Evolutionary conservation across 2,888 invertebrate species (phyloP), one percentile per base, ranked within the genome.

Genomic region (Galerucella pusilla): DNA sequence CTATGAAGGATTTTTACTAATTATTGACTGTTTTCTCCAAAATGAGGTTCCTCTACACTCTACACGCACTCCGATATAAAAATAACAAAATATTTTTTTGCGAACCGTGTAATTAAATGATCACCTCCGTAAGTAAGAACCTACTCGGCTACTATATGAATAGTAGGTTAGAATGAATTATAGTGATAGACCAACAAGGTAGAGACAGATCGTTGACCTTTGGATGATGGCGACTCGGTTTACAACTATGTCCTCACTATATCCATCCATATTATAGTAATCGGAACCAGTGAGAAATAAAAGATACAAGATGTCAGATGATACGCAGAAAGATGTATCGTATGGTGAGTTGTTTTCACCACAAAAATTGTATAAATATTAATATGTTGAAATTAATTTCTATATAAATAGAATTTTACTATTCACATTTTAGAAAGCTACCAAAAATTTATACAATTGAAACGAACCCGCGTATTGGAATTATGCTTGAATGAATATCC

Each of bases 181-280:
- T 66, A 66, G 64, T 71, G 59, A 72, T 42, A 70, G 70, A 68
- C 72, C 49, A 65, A 61, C 77, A 76, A 76, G 76, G 76, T 76
- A 76, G 73, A 71, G 68, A 74, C 57, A 74, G 76, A 72, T 68
- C 77, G 63, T 75, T 77, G 75, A 77, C 77, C 78, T 71, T 68
- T 57, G 35, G 54, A 60, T 20, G 54, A 54, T 67, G 65, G 45
- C 59, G 49, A 65, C 65, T 69, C 73, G 60, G 75, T 73, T 75
- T 68, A 68, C 68, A 74, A 63, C 74, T 74, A 74, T 74, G 74
- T 75, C 75, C 68, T 69, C 65, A 66, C 68, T 64, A 68, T 65
- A 3, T 73, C 64, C 66, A 35, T 73, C 67, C 52, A 70, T 64
- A 46, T 71, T 49, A 66, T 64, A 45, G 71, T 70, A 70, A 67